Evolutionary conservation across 2,888 invertebrate species (phyloP).

Genomic region (Eutolmus rufibarbis): DNA sequence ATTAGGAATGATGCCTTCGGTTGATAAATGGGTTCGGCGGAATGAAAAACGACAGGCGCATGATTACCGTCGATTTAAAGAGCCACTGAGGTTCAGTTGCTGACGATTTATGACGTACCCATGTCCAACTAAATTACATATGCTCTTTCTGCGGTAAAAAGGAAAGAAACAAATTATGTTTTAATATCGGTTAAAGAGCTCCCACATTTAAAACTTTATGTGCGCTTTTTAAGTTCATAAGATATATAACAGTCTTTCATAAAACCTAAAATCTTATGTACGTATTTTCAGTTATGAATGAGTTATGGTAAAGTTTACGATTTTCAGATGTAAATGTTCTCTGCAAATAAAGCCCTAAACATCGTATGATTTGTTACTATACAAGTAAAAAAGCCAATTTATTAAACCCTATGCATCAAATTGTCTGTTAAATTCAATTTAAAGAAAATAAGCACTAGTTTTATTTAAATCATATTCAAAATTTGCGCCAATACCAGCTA

Average conservation of each 20-base stretch:
- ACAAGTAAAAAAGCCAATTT: too few species aligned
- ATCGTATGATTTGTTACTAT: too few species aligned
- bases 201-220: too few species aligned
- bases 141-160: background rate
- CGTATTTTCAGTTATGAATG: too few species aligned
- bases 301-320: too few species aligned
- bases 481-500: slow-evolving; percentile 68
- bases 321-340: too few species aligned
- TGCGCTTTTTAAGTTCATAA: too few species aligned
- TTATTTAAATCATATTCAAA: slow-evolving; percentile 77
- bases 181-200: background rate
- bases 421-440: too few species aligned
- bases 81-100: background rate
- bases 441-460: slow-evolving; percentile 69
- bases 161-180: background rate
- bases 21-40: background rate
- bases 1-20: background rate
- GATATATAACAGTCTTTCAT: too few species aligned
- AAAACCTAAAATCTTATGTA: too few species aligned
- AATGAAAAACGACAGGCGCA: background rate
- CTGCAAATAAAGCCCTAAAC: too few species aligned
- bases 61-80: background rate
- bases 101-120: background rate
- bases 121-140: background rate
- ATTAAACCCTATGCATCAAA: too few species aligned